Evolutionary conservation across 2,113 vertebrate genomes (phyloP), one percentile per base, ranked within the genome.

Genomic region (Nerophis ophidion): DNA sequence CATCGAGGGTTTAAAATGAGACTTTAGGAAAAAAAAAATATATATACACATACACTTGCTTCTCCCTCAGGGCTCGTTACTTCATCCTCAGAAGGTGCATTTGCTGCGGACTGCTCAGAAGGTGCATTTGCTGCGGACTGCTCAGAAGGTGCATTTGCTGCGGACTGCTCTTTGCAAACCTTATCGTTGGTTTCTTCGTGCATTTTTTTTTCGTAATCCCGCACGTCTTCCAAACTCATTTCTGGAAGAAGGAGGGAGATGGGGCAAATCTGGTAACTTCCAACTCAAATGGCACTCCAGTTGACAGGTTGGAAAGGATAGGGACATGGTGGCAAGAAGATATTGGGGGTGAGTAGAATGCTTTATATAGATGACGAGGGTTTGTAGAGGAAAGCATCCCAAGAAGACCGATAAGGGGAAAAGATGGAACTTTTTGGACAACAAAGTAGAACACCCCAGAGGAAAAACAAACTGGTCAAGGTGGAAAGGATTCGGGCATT

Each of bases 131-230:
- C 72, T 81, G 87, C 84, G 85, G 90, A 89, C 88, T 81, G 86
- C 19, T 87, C 80, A 26, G 26, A 26, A 26, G 26, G 26, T 26
- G 26, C 26, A 26, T 93, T 91, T 90, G 93, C 72, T 81, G 87
- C 84, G 84, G 89, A 89, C 80, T 89, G 93, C 81, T 94, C 93
- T 90, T 87, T 89, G 92, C 94, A 97, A 93, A 99, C 95, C 93
- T 97, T 98, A 92, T 97, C 94, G 93, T 99, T 99, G 91, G 95
- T 99, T 98, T 98, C 92, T 91, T 95, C 94, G 91, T 99, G 93
- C 95, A 98, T 99, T 90, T 93, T 92, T 92, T 87, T 95, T 93
- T 99, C 95, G 89, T 93, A 99, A 84, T 96, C 89, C 85, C 95
- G 94, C 84, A 99, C 95, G 88, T 98, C 95, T 85, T 97, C 95